Base-by-base conservation (phyloP, 1,140 invertebrate species). In the Pseudomyrmex cubaensis region DNA sequence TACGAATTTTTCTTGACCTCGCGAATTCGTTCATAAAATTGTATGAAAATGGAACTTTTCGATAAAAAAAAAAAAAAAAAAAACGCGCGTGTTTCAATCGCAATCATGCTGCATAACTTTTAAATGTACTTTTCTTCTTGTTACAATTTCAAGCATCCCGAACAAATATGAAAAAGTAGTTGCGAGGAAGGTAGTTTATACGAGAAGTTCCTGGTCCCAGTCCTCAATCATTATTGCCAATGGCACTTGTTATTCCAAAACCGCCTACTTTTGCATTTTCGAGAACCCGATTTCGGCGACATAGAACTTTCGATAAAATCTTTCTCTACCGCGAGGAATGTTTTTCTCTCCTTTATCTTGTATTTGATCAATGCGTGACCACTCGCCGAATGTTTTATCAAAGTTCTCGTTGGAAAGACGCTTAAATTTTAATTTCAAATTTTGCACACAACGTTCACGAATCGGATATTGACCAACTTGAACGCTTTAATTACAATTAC, bases 171-270 rank as follows among this genome's bases (percentile, higher is more conserved):
- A 74, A 87, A 85, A 87, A 73, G 78, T 80, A 84, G 80, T 61
- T 35, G 35, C 35, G 82, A 69, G 83, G 87, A 85, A 88, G 56
- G 77, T 87, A 83, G 75, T 88, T 82, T 35, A 35, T 35, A 83
- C 80, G 62, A 89, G 61, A 87, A 85, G 80, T 90, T 88, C 84
- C 87, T 90, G 89, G 90, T 90, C 87, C 90, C 89, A 88, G 89
- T 85, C 89, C 86, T 89, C 87, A 88, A 89, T 52, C 85, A 87
- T 75, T 85, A 89, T 87, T 74, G 62, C 66, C 82, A 54, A 62
- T 59, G 84, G 80, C 72, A 62, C 76, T 84, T 63, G 59, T 62
- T 74, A 74, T 52, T 15, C 17, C 17, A 50, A 67, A 52, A 35
- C 35, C 52, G 64, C 20, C 22, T 17, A 54, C 12, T 25, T 35